Percentiles rank a stretch among this genome's conserved stretches.
Conservation (phyloP, 2,113 vertebrate genomes). For the Phrynocephalus versicolor region DNA sequence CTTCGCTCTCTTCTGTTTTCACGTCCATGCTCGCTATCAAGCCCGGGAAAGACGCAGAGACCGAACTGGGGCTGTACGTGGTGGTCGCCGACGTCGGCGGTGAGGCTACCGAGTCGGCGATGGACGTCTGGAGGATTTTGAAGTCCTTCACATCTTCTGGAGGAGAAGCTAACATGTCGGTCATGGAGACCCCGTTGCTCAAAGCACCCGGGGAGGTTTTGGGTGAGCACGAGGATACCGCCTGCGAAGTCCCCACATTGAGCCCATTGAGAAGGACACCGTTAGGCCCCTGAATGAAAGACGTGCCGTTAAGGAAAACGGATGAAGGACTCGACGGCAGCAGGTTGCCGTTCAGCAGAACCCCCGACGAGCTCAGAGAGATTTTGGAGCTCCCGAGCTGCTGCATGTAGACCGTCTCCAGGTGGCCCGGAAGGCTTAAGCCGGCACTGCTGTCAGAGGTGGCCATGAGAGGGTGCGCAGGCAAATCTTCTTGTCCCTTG, state of each 20-base stretch:
- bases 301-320: conserved; percentile 92
- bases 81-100: conserved; percentile 72
- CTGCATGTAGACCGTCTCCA: conserved; percentile 93
- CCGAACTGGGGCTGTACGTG: conserved; percentile 77
- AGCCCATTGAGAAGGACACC: conserved; percentile 96
- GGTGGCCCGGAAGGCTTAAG: conserved; percentile 81
- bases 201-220: conserved; percentile 76
- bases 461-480: conserved; percentile 89
- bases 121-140: conserved; percentile 80
- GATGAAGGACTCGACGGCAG: conserved; percentile 85
- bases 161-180: conserved; percentile 82
- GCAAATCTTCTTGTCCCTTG: conserved; percentile 95
- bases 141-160: conserved; percentile 87
- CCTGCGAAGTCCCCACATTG: conserved; percentile 86
- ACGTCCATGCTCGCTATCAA: conserved; percentile 86
- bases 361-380: conserved; percentile 83
- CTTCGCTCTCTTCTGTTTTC: conserved; percentile 90
- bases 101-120: conserved; percentile 69
- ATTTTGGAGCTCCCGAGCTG: conserved; percentile 96
- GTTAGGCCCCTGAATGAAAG: conserved; percentile 92
- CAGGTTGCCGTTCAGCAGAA: conserved; percentile 90
- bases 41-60: conserved; percentile 80
- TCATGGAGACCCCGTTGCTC: conserved; percentile 83
- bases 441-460: conserved; percentile 84
- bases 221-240: conserved; percentile 85